phyloP scores from a whole-genome alignment of 2,113 vertebrate species.

The Hucho hucho region DNA sequence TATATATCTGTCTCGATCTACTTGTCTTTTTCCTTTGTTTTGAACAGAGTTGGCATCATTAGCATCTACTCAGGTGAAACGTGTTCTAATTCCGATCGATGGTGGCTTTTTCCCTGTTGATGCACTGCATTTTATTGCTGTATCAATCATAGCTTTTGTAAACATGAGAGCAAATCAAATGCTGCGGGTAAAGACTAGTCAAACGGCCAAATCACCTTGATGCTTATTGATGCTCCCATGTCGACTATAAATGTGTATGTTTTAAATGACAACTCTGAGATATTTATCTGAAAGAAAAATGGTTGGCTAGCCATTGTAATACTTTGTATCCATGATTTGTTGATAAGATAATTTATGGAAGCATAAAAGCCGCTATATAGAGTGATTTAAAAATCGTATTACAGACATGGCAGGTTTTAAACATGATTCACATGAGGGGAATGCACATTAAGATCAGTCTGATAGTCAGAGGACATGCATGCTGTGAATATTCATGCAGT shows the following conservation, averaged over 20 bases:
- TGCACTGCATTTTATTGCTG: neutral
- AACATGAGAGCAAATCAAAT: neutral
- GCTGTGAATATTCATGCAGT: slow-evolving; percentile 41
- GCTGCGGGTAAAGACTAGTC: neutral
- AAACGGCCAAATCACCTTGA: neutral
- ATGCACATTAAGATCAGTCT: slow-evolving; percentile 35
- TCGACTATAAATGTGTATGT: neutral
- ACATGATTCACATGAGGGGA: slow-evolving; percentile 11
- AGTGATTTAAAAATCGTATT: slow-evolving; percentile 46
- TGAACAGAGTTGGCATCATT: too few species aligned
- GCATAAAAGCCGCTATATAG: slow-evolving; percentile 46
- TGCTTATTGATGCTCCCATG: neutral
- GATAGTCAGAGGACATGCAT: slow-evolving; percentile 28
- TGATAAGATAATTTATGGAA: slow-evolving; percentile 47
- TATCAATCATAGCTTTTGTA: neutral
- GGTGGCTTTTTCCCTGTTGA: neutral
- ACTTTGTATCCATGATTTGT: slow-evolving; percentile 20
- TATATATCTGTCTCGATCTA: too few species aligned
- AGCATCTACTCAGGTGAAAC: too few species aligned
- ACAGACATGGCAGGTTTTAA: slow-evolving; percentile 36
- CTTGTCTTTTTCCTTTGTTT: too few species aligned
- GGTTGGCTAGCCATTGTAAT: slow-evolving; percentile 24
- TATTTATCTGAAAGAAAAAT: slow-evolving; percentile 41
- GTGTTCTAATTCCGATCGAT: neutral
- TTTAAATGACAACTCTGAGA: slow-evolving; percentile 5